Evolutionary conservation across 1,140 invertebrate species (phyloP), one percentile per base, ranked within the genome.

Genomic region (Philotrypesis tridentata): DNA sequence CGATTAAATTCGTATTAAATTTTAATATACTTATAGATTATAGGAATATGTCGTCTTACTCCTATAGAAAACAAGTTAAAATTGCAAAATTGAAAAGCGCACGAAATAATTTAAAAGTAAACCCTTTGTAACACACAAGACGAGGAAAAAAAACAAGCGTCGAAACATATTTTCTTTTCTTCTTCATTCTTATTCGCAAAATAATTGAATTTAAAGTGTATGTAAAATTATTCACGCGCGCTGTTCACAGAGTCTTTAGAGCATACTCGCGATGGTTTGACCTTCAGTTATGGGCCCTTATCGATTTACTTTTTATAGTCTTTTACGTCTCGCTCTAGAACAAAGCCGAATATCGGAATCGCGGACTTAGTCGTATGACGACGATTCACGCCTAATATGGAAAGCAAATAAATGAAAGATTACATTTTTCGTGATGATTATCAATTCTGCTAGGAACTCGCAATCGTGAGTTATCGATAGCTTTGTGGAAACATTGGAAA

Each of bases 1-100:
- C 79, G 79, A 75, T 81, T 55, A 74, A 80, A 60, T 81, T 75
- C 72, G 72, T 75, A 75, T 37, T 37, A 37, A 68, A 81, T 75
- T 81, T 37, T 68, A 81, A 81, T 81, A 55, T 75, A 75, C 68
- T 75, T 25, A n/a, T n/a, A 81, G 72, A 60, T 55, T 55, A 81
- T 81, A 81, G 79, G 72, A 80, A 80, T 80, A 68, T 68, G 71
- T 61, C 79, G 72, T 75, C 31, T 81, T 81, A 63, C 79, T 81
- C 63, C n/a, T 75, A 81, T 21, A 55, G 48, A 75, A 79, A 81
- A 75, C 72, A 68, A 43, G 29, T 61, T 60, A 40, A 75, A 70
- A 75, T 70, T 81, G 72, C 75, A 67, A 33, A 68, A 21, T 75
- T 81, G 79, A 3, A 60, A 68, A 81, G 72, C 72, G 72, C 29